Evolutionary conservation across 2,797 vertebrate species (phyloP), one percentile per base, ranked within the genome.

Genomic region (Peromyscus attwateri): DNA sequence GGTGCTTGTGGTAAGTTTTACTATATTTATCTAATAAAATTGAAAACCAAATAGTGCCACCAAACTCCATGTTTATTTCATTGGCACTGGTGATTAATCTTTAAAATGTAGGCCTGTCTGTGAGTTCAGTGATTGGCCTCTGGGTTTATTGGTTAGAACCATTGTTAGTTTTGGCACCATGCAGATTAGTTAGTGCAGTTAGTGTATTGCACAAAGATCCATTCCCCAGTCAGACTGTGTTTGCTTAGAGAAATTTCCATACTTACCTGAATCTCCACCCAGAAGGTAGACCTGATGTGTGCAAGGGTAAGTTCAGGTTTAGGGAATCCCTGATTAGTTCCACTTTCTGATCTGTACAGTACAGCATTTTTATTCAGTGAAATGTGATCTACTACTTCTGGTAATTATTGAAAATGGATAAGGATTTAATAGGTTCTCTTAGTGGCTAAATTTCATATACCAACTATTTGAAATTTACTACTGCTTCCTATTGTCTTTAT

Each of bases 41-140:
- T 93, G 31, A 95, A 95, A 96, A 89, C 71, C 66, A 96, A 85
- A 23, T 95, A 87, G 55, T 92, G 12, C 68, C 62, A 95, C 95
- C 68, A 93, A 66, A 64, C 88, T 71, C 43, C 62, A 73, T 81
- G 55, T 77, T 3, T 93, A 60, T 87, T 94, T 97, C 17, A 79
- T 27, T n/a, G 93, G 3, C 85, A 70, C 23, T 76, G 43, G 76
- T 90, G 60, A 60, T 91, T 92, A 57, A 82, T 94, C 40, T 92
- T 83, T 57, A 87, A 79, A 95, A 89, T 83, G 27, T 82, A 5
- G 68, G 29, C 29, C 31, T 70, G 1, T 66, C 21, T 80, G 4
- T 90, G 77, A 55, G 11, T 40, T 21, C 25, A 17, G 29, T 79
- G 13, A 14, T 70, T 96, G 43, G 37, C 37, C 77, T 82, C 55